These are phyloP conservation scores for Thripadectes ignobilis DNA, from an alignment of 2,797 vertebrate genomes.

Conservation along the genomic window DNA sequence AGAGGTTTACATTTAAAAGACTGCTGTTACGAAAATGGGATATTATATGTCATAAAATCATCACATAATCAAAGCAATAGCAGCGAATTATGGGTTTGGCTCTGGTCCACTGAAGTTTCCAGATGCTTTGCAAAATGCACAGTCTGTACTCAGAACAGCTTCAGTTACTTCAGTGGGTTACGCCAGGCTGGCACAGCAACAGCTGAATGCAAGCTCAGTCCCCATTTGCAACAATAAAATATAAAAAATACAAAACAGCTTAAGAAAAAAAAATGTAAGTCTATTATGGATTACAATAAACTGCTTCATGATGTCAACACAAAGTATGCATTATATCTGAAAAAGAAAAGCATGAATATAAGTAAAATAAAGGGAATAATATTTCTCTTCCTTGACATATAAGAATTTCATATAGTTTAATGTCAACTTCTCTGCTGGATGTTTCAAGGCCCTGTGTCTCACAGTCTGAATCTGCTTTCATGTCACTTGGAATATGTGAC, in stretches of 20 bases:
- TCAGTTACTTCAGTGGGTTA: neutral
- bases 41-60: slow-evolving; percentile 50
- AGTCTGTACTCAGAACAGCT: slow-evolving; percentile 20
- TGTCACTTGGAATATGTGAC: neutral
- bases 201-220: slow-evolving; percentile 1
- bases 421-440: neutral
- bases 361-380: neutral
- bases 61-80: slow-evolving; percentile 51
- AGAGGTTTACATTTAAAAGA: neutral
- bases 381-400: neutral
- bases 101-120: slow-evolving; percentile 19
- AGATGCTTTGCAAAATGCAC: slow-evolving; percentile 23
- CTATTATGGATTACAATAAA: neutral
- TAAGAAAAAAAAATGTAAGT: neutral
- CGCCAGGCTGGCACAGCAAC: neutral
- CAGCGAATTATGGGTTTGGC: slow-evolving; percentile 48
- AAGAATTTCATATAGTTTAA: neutral
- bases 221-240: neutral
- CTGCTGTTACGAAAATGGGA: slow-evolving; percentile 16
- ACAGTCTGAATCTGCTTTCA: neutral
- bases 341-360: neutral
- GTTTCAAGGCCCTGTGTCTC: neutral
- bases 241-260: neutral
- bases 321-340: neutral
- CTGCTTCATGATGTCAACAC: neutral